Evolutionary conservation across 2,113 vertebrate genomes (phyloP).

Genomic region (Anser brachyrhynchus): DNA sequence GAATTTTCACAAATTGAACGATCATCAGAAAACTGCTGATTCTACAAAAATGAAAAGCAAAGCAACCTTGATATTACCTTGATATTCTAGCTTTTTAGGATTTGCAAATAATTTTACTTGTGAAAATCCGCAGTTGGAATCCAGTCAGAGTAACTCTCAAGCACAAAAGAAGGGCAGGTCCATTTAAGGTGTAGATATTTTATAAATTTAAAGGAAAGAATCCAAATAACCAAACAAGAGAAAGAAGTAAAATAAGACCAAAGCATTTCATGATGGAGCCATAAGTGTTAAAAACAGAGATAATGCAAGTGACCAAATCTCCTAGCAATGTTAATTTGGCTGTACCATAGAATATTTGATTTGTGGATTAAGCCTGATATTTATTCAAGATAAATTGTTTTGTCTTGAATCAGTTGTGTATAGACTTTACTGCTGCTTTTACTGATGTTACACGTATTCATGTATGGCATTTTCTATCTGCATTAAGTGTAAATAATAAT

Average conservation of each 20-base stretch:
- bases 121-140: not conserved
- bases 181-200: not conserved
- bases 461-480: not conserved
- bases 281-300: not conserved
- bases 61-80: not conserved
- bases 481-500: not conserved
- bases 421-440: not conserved
- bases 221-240: not conserved
- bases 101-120: not conserved
- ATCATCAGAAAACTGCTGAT: not conserved
- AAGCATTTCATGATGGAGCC: not conserved
- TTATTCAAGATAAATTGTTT: not conserved
- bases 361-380: not conserved
- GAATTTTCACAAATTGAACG: not conserved
- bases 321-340: not conserved
- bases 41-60: not conserved
- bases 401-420: not conserved
- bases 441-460: not conserved
- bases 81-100: not conserved
- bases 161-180: not conserved
- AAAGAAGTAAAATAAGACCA: not conserved
- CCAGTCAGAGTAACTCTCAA: not conserved
- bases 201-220: not conserved
- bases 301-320: not conserved
- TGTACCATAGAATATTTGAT: not conserved